Percentiles rank a stretch among this genome's conserved stretches.
phyloP scores from a whole-genome alignment of 2,797 vertebrate genomes.

The Paratrypauchen microcephalus region DNA sequence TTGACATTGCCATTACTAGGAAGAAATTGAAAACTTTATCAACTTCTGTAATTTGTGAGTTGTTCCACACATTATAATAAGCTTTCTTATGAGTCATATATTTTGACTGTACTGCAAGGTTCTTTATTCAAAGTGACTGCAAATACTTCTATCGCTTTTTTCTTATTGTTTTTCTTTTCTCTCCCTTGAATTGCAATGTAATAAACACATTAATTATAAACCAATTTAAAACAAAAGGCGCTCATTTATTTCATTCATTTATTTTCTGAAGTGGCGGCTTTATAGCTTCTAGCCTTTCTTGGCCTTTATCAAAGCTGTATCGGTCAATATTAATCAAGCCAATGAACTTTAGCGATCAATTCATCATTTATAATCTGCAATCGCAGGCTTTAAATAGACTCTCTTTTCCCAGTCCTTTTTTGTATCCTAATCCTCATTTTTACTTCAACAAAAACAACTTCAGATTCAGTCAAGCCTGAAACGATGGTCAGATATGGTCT shows the following conservation, averaged over 20 bases:
- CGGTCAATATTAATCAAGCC: background rate
- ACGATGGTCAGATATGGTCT: conserved; percentile 58
- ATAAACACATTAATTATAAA: background rate
- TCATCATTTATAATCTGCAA: background rate
- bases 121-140: too few relatives aligned
- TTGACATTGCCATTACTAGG: too few relatives aligned
- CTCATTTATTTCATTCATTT: too few relatives aligned
- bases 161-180: too few relatives aligned
- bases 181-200: too few relatives aligned
- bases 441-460: conserved; percentile 23
- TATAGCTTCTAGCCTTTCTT: background rate
- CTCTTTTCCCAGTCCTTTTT: conserved; percentile 28
- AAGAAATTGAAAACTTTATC: too few relatives aligned
- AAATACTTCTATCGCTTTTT: too few relatives aligned
- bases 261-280: background rate
- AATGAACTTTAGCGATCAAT: background rate
- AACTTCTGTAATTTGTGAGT: too few relatives aligned
- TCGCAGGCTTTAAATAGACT: conserved; percentile 10
- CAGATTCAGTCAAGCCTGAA: conserved; percentile 43
- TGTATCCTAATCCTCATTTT: background rate
- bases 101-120: too few relatives aligned
- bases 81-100: too few relatives aligned
- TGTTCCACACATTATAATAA: too few relatives aligned
- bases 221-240: background rate
- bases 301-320: background rate